A percentile compares a stretch with the other conserved stretches of the same genome.
Evolutionary conservation across 2,888 invertebrate species (phyloP).

Genomic region (Eupithecia inturbata): DNA sequence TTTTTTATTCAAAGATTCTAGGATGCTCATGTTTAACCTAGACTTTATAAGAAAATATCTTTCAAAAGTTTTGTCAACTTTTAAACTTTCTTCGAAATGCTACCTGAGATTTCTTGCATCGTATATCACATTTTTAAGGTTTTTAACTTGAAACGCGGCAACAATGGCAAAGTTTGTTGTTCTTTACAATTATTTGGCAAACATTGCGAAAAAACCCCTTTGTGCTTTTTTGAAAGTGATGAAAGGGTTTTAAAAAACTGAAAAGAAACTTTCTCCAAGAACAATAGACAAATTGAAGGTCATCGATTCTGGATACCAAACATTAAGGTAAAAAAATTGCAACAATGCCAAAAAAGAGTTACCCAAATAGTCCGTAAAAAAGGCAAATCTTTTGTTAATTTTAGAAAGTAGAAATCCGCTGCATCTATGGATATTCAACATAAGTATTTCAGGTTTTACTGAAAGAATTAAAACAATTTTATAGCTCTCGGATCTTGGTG

Average conservation of each 20-base stretch:
- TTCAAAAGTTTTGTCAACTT: not conserved
- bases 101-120: slow-evolving; percentile 55
- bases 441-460: not conserved
- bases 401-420: not conserved
- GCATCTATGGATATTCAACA: not conserved
- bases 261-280: slow-evolving; percentile 70
- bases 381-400: not conserved
- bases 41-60: not conserved
- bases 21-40: not conserved
- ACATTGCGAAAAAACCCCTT: slow-evolving; percentile 36
- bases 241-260: slow-evolving; percentile 69
- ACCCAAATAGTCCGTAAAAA: slow-evolving; percentile 1
- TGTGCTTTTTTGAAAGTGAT: slow-evolving; percentile 50
- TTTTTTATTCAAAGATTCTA: not conserved
- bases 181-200: slow-evolving; percentile 39
- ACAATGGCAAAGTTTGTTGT: slow-evolving; percentile 36
- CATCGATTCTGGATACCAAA: slow-evolving; percentile 53
- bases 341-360: slow-evolving; percentile 35
- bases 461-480: not conserved
- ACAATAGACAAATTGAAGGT: slow-evolving; percentile 65
- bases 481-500: not conserved
- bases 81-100: slow-evolving; percentile 37
- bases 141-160: slow-evolving; percentile 24
- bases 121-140: slow-evolving; percentile 43
- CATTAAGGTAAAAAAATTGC: slow-evolving; percentile 63